Conservation (phyloP, 2,113 vertebrate genomes). For the Poeciliopsis occidentalis region DNA sequence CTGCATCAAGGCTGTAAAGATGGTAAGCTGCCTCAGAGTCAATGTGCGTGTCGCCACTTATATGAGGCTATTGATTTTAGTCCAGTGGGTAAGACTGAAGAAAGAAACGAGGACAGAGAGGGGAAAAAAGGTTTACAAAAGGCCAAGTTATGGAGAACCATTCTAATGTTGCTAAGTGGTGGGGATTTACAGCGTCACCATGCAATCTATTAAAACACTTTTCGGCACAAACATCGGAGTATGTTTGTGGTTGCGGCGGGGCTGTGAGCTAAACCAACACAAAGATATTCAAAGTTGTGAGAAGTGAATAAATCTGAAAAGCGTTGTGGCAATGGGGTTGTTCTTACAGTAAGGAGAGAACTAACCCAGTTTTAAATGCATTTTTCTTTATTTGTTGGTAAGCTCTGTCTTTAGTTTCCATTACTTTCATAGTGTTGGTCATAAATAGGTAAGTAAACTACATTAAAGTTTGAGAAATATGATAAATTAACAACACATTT, state of each 20-base stretch:
- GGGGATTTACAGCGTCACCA: too few species aligned
- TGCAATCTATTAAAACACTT: background rate
- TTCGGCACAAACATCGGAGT: background rate
- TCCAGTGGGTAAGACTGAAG: conserved; percentile 10
- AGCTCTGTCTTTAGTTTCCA: too few species aligned
- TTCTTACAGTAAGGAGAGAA: too few species aligned
- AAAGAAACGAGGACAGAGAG: background rate
- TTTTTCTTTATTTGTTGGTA: too few species aligned
- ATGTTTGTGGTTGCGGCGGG: background rate
- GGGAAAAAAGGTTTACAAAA: background rate
- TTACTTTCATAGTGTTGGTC: too few species aligned
- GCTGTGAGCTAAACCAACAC: background rate
- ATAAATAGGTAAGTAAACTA: background rate
- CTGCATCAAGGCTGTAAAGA: conserved; percentile 11
- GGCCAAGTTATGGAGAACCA: too few species aligned
- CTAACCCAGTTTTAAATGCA: too few species aligned
- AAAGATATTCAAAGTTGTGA: too few species aligned
- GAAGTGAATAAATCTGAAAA: background rate
- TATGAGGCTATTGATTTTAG: conserved; percentile 60
- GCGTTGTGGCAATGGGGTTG: too few species aligned
- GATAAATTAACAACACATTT: background rate
- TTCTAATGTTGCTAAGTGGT: too few species aligned
- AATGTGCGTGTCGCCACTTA: conserved; percentile 22
- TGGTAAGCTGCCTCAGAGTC: conserved; percentile 14
- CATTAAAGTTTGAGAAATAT: background rate